Percentiles rank a stretch among this genome's conserved stretches.
Evolutionary conservation across 2,797 vertebrate species (phyloP).

Genomic region (Gallinago stenura): DNA sequence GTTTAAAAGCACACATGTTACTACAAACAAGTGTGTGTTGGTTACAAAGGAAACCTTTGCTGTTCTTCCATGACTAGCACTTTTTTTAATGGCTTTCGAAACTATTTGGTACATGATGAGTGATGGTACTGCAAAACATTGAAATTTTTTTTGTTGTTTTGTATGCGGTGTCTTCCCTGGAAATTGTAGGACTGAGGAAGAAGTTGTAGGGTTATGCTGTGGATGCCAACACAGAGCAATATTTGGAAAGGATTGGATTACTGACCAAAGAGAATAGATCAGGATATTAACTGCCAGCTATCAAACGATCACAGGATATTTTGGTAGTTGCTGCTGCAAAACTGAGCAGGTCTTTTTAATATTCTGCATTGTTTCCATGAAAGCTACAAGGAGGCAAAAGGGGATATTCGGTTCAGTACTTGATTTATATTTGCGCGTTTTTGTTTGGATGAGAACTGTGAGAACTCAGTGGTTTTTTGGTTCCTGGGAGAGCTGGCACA

Average conservation of each 20-base stretch:
- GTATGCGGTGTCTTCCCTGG: neutral
- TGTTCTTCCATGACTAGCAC: slow-evolving; percentile 18
- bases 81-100: slow-evolving; percentile 20
- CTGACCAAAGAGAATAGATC: slow-evolving; percentile 43
- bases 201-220: neutral
- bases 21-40: slow-evolving; percentile 48
- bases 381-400: neutral
- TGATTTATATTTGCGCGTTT: slow-evolving; percentile 51
- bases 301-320: slow-evolving; percentile 62
- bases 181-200: neutral
- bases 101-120: neutral
- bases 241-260: slow-evolving; percentile 31
- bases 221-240: neutral
- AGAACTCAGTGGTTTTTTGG: slow-evolving; percentile 53
- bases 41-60: slow-evolving; percentile 43
- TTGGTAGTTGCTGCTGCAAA: slow-evolving; percentile 39
- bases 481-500: slow-evolving; percentile 65
- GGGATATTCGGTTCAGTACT: slow-evolving; percentile 3
- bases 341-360: slow-evolving; percentile 49
- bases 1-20: slow-evolving; percentile 50
- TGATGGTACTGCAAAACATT: neutral
- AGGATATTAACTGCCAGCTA: slow-evolving; percentile 68
- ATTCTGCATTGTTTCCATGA: neutral
- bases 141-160: neutral
- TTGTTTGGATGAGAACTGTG: slow-evolving; percentile 58